phyloP scores from a whole-genome alignment of 1,140 invertebrate genomes.

The Phenacoccus solenopsis region DNA sequence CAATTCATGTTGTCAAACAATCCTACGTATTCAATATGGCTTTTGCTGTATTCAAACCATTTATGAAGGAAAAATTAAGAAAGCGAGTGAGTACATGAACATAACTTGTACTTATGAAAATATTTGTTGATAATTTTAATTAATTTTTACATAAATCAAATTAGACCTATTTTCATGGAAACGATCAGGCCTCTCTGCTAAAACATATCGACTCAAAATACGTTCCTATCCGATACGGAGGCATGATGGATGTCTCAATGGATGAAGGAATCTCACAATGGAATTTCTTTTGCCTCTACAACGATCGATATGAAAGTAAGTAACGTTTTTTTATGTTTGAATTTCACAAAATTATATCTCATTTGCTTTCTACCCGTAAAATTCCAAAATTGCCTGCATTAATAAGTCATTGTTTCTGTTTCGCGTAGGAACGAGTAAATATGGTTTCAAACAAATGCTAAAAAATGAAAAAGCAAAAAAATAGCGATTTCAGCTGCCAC shows the following conservation, averaged over 20 bases:
- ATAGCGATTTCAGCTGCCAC: too few relatives aligned
- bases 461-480: background rate
- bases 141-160: background rate
- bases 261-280: slow-evolving; percentile 38
- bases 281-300: slow-evolving; percentile 40
- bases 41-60: slow-evolving; percentile 73
- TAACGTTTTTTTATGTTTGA: too few relatives aligned
- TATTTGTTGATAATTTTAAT: too few relatives aligned
- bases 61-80: slow-evolving; percentile 61
- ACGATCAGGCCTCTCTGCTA: slow-evolving; percentile 63
- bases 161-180: slow-evolving; percentile 70
- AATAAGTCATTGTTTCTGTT: background rate
- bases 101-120: too few relatives aligned
- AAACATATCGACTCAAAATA: slow-evolving; percentile 62
- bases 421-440: background rate
- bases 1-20: slow-evolving; percentile 75
- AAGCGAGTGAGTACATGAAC: slow-evolving; percentile 37
- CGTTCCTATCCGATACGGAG: slow-evolving; percentile 64
- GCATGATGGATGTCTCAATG: slow-evolving; percentile 47
- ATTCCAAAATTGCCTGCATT: background rate
- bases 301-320: slow-evolving; percentile 42
- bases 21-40: slow-evolving; percentile 78
- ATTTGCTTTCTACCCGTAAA: too few relatives aligned
- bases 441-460: background rate
- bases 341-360: too few relatives aligned